These are phyloP conservation scores for Nesometra sesokonis DNA, from an alignment of 35 echinoderm and acorn worm genomes.

Conservation along the genomic window DNA sequence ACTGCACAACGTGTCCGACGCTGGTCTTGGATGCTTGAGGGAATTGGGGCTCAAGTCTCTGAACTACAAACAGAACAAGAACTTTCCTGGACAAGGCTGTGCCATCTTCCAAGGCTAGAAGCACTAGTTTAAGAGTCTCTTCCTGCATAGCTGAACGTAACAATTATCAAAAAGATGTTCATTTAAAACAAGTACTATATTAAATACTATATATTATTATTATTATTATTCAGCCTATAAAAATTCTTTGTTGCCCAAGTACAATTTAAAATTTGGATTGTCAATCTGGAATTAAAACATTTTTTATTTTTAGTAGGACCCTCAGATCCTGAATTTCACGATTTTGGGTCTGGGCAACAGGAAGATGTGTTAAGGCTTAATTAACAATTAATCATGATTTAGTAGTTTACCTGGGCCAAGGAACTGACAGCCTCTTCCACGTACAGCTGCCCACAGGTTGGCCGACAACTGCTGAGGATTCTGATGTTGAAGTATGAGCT, in stretches of 20 bases:
- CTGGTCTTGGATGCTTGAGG: conserved; percentile 97
- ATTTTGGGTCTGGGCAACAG: no score
- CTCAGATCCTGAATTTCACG: no score
- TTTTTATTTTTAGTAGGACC: background rate
- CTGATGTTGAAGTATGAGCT: conserved; percentile 94
- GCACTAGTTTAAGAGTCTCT: conserved; percentile 81
- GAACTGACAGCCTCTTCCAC: conserved; percentile 90
- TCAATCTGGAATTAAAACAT: no score
- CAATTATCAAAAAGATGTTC: background rate
- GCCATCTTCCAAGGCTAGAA: conserved; percentile 84
- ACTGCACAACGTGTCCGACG: conserved; percentile 95
- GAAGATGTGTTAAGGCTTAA: no score
- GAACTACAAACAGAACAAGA: conserved; percentile 94
- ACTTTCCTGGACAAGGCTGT: conserved; percentile 88
- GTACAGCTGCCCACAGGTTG: conserved; percentile 91
- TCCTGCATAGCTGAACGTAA: conserved; percentile 85
- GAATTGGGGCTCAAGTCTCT: conserved; percentile 82
- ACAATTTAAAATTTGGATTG: no score
- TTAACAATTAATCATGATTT: no score
- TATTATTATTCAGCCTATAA: no score
- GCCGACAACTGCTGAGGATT: conserved; percentile 83
- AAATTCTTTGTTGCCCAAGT: no score
- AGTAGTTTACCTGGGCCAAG: conserved; percentile 89
- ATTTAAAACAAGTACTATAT: background rate
- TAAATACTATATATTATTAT: background rate